Base-by-base conservation (phyloP, 2,888 invertebrate species). In the Pristionchus japonicus region DNA sequence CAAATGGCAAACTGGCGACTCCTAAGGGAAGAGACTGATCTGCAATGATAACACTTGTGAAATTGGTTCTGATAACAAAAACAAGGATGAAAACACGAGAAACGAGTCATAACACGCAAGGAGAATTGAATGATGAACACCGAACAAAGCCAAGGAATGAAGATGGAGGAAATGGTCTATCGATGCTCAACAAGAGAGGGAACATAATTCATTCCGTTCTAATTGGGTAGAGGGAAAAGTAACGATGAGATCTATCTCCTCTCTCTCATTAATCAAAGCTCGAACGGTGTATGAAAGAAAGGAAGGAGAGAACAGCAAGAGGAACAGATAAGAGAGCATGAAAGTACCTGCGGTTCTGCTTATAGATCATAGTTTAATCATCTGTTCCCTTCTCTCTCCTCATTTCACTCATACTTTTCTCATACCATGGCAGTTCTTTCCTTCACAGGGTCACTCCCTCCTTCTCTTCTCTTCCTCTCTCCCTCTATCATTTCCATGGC, bases 161-260 rank as follows among this genome's bases (percentile, higher is more conserved):
- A n/a, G 57, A 57, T 23, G n/a, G 6, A n/a, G 57, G n/a, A n/a
- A 57, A 23, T 23, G 3, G 57, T 57, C 57, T 57, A 57, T 57
- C 57, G n/a, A 57, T 57, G 57, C 57, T 57, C n/a, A 23, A 57
- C 57, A 20, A 74, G 74, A 74, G 74, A 74, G 40, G 74, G 11
- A 74, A 74, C 74, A 74, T 74, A 74, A 74, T 74, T 74, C 74
- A 74, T 74, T 74, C 74, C 17, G 23, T 40, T 74, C 74, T 74
- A 74, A 74, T 74, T 74, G 74, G 74, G 74, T 74, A 67, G 34
- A 67, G 64, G 64, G 64, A 67, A 67, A 67, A 67, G 64, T 67
- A 74, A 74, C 37, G 74, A 74, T 74, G 74, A 74, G 74, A 74
- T 74, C 40, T 74, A 27, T 40, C 40, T 31, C 40, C 40, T 31